phyloP scores from a whole-genome alignment of 2,888 invertebrate species.

The Nebria brevicollis region DNA sequence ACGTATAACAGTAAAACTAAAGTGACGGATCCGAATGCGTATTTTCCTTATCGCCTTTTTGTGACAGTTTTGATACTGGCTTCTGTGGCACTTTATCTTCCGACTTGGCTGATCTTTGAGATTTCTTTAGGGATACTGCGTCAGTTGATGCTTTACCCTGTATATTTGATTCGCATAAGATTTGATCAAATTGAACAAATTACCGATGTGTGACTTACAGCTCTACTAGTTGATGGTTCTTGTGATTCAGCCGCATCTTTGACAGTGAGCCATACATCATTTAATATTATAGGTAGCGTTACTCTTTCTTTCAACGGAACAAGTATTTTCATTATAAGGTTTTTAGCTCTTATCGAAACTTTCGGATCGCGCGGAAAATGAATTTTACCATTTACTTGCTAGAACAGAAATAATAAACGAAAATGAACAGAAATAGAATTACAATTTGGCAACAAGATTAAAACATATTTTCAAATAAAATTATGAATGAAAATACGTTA shows the following conservation, averaged over 20 bases:
- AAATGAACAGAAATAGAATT: no score
- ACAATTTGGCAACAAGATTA: no score
- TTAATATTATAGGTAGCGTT: constrained; percentile 72
- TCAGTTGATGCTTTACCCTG: background rate
- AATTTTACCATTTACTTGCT: constrained; percentile 81
- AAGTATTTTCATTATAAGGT: constrained; percentile 75
- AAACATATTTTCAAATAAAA: no score
- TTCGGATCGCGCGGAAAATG: constrained; percentile 74
- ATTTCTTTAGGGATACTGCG: background rate
- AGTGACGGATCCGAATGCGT: background rate
- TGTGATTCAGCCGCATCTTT: background rate
- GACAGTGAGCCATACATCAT: constrained; percentile 71
- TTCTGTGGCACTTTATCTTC: background rate
- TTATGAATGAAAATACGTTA: no score
- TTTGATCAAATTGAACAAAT: background rate
- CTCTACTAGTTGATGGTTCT: background rate
- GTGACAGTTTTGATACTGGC: background rate
- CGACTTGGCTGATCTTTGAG: background rate
- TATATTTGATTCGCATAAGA: background rate
- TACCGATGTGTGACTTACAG: background rate
- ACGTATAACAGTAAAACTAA: background rate
- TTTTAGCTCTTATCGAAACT: constrained; percentile 72
- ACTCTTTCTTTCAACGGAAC: constrained; percentile 75
- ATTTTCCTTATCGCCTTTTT: background rate
- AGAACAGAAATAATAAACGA: constrained; percentile 50